Conservation (phyloP, 2,113 vertebrate genomes). For the Xiphias gladius region DNA sequence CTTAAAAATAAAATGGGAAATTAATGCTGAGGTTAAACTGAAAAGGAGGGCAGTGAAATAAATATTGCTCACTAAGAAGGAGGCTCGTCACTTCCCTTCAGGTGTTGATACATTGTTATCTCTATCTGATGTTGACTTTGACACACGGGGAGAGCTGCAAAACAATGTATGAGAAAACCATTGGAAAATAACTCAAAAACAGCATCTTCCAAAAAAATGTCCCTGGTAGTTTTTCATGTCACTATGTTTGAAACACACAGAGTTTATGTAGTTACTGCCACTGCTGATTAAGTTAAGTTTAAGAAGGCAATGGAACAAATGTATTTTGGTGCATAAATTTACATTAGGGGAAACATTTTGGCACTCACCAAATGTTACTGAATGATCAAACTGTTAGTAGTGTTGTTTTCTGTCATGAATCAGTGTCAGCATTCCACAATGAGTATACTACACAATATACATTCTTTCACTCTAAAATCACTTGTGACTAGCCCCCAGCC, state of each 20-base stretch:
- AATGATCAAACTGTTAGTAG: neutral
- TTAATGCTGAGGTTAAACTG: neutral
- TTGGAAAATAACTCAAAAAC: neutral
- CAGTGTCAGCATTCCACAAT: slow-evolving; percentile 15
- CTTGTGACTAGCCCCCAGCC: neutral
- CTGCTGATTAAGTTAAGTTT: too few species aligned
- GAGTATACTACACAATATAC: neutral
- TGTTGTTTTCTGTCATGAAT: neutral
- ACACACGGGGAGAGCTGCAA: neutral
- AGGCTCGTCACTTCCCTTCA: neutral
- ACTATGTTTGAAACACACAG: neutral
- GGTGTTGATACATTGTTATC: neutral
- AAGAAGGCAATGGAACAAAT: too few species aligned
- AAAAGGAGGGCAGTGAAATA: neutral
- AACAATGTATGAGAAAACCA: neutral
- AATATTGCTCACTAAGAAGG: neutral
- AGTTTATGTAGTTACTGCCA: neutral
- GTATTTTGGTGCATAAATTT: neutral
- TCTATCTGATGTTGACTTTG: slow-evolving; percentile 7
- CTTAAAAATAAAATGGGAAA: neutral
- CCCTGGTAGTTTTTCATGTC: neutral
- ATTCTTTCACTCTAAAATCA: neutral
- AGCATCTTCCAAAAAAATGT: neutral
- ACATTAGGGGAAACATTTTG: neutral
- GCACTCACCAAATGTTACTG: neutral